phyloP scores from a whole-genome alignment of 2,797 vertebrate species.

The Iguana delicatissima region DNA sequence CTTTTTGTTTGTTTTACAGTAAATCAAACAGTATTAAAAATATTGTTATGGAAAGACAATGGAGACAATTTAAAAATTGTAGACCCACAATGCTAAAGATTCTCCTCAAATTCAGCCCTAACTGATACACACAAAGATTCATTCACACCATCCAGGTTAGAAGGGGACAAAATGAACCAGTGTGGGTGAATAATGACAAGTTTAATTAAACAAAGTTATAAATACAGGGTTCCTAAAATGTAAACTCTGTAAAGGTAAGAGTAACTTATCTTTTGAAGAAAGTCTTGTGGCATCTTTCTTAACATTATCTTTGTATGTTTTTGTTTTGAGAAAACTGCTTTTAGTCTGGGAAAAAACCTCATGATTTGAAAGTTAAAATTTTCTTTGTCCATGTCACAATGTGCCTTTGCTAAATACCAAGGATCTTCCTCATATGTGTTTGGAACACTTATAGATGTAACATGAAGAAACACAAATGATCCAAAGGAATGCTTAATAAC shows the following conservation, averaged over 20 bases:
- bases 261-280: background rate
- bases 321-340: background rate
- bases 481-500: constrained; percentile 19
- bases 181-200: background rate
- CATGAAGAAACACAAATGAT: constrained; percentile 28
- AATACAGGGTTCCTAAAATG: background rate
- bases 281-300: constrained; percentile 8
- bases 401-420: constrained; percentile 13
- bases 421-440: background rate
- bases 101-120: background rate
- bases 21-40: background rate
- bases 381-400: background rate
- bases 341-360: constrained; percentile 5
- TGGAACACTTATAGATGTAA: constrained; percentile 42
- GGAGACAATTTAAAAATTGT: background rate
- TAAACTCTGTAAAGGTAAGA: constrained; percentile 15
- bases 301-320: background rate
- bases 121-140: background rate
- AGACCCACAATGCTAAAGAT: background rate
- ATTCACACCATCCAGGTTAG: background rate
- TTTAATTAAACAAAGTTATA: constrained; percentile 1
- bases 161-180: background rate
- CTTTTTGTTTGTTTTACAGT: background rate
- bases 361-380: background rate
- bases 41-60: background rate